Base-by-base conservation (phyloP, 2,888 invertebrate genomes). In the Lymantria monacha region DNA sequence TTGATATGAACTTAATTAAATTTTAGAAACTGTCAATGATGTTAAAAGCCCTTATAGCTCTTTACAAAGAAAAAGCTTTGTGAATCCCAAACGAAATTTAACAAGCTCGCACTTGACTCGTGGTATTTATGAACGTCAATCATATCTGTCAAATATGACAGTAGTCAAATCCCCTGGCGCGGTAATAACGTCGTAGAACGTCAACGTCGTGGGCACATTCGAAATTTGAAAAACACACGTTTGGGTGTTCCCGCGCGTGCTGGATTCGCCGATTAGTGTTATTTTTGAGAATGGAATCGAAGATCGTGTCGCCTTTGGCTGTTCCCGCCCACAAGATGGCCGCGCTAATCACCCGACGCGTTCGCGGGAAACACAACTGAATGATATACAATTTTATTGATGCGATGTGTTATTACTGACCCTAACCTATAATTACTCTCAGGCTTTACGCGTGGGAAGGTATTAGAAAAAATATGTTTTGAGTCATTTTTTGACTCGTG, bases 361-460 rank as follows among this genome's bases (percentile, higher is more conserved):
- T 83, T 83, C 85, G 81, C 88, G 85, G 87, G 87, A 85, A 85
- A 82, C 62, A 66, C 70, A 82, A 80, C 78, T 75, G 81, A 89
- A 88, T 89, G 88, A 89, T 91, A 89, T 88, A 90, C 88, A 88
- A 88, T 90, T 90, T 90, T 85, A 89, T 87, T 87, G 87, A 85
- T 84, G 87, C 84, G 87, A 90, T 88, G 83, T 89, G 87, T 91
- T 90, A 91, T 91, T 91, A 91, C 83, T 36, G 80, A 72, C 73
- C 79, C 79, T 79, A 89, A 87, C 88, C 87, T 85, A 83, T 88
- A 86, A 91, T 91, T 90, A 91, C 81, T 71, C 69, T 74, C 74
- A 72, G 81, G 83, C 81, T 82, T 81, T 76, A 79, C 83, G 87
- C 90, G 91, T 91, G 90, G 91, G 90, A 91, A 91, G 87, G 81